Evolutionary conservation across 2,113 vertebrate genomes (phyloP).

Genomic region (Prolemur simus): DNA sequence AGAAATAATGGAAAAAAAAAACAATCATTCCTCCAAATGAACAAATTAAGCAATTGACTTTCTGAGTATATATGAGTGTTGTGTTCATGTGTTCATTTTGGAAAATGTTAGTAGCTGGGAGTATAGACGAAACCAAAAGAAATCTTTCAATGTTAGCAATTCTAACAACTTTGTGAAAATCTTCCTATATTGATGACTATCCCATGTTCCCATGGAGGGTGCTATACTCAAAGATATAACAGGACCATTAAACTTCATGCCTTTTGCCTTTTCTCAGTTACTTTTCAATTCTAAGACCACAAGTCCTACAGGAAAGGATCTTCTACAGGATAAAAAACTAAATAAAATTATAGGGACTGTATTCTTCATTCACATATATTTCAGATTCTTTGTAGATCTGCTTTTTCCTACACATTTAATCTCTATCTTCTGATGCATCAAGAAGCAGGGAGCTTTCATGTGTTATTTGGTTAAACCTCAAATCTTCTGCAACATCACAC

Average conservation of each 20-base stretch:
- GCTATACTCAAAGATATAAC: not conserved
- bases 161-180: not conserved
- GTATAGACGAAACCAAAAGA: not conserved
- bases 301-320: not conserved
- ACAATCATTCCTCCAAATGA: not conserved
- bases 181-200: not conserved
- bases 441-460: not conserved
- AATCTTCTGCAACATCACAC: not conserved
- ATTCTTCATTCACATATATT: not conserved
- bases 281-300: not conserved
- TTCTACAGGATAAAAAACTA: not conserved
- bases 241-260: not conserved
- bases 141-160: not conserved
- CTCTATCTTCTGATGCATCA: not conserved
- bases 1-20: not conserved
- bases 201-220: not conserved
- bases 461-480: slow-evolving; percentile 47
- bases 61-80: not conserved
- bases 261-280: not conserved
- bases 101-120: not conserved
- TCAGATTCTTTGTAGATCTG: not conserved
- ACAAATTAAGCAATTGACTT: not conserved
- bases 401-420: slow-evolving; percentile 34
- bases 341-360: not conserved
- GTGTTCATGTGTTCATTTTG: not conserved